Base-by-base conservation (phyloP, 2,113 vertebrate genomes). In the Scolopax mira region DNA sequence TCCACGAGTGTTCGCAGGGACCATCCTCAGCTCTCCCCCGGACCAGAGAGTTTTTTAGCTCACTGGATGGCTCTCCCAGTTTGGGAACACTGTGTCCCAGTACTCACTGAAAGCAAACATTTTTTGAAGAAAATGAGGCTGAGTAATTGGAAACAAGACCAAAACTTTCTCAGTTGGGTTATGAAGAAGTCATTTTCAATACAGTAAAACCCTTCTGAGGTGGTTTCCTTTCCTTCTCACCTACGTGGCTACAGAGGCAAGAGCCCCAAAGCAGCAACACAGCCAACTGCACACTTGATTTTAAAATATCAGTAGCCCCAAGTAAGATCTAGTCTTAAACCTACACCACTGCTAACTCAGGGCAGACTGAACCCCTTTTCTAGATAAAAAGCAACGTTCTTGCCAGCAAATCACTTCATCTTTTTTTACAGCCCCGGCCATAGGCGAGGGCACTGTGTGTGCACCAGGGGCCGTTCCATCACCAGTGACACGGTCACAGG, bases 1-100 rank as follows among this genome's bases (percentile, higher is more conserved):
- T 44, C 61, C 9, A 0, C 9, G 2, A 39, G 57, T 3, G 1
- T 6, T 3, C 19, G 17, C 77, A 58, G 46, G 37, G 44, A 18
- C 0, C 2, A n/a, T 2, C 33, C 54, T 60, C 85, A 55, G 23
- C 58, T 48, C 62, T 30, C 66, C 30, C 69, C 65, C 54, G 31
- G 14, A 46, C n/a, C n/a, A 3, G 27, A 0, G 14, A 13, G 7
- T 19, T 46, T 19, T 46, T 11, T 3, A 62, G 16, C 42, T 71
- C 75, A n/a, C 13, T 25, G 42, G 21, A 81, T 16, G 41, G 21
- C 22, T 74, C 57, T 61, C 61, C 41, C 70, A 8, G 3, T 37
- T 16, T 23, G 83, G 73, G 66, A 79, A 75, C 22, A 35, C 49
- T 19, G 41, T 24, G 23, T 37, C 35, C 13, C 18, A 5, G 19